Evolutionary conservation across 1,140 invertebrate species (phyloP).

Genomic region (Drosophila nigrodunni): DNA sequence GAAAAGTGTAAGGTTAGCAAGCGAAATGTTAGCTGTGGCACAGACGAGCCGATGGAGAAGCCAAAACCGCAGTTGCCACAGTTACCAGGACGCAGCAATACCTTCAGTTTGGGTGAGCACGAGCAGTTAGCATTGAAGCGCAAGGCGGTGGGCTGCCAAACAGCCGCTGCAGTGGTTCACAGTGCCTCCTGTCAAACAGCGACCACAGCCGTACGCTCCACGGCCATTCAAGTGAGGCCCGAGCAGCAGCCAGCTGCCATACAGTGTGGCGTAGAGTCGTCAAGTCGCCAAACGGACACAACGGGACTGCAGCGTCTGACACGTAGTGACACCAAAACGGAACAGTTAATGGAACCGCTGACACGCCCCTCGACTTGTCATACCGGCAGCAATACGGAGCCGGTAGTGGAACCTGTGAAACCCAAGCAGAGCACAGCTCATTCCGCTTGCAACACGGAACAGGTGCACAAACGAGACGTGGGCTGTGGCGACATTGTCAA

Average conservation of each 20-base stretch:
- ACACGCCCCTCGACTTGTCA: conserved; percentile 36
- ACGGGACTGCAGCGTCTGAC: conserved; percentile 58
- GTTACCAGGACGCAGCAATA: conserved; percentile 74
- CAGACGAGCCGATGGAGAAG: conserved; percentile 64
- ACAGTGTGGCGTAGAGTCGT: conserved; percentile 53
- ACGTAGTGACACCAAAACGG: conserved; percentile 51
- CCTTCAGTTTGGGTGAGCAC: conserved; percentile 76
- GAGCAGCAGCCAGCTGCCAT: conserved; percentile 51
- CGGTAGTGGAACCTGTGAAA: conserved; percentile 22
- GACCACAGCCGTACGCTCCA: conserved; percentile 42
- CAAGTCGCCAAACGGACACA: conserved; percentile 69
- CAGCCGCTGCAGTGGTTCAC: conserved; percentile 40
- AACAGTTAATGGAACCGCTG: conserved; percentile 60
- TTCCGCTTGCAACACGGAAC: conserved; percentile 77
- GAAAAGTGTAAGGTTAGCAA: conserved; percentile 85
- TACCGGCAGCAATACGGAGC: conserved; percentile 66
- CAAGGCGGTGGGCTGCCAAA: conserved; percentile 73
- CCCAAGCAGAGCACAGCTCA: conserved; percentile 49
- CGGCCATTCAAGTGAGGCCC: conserved; percentile 62
- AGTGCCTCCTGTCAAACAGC: conserved; percentile 59
- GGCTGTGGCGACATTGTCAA: conserved; percentile 86
- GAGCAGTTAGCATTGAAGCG: conserved; percentile 58
- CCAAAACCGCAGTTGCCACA: conserved; percentile 50
- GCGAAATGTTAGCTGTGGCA: conserved; percentile 84
- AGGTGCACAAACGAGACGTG: conserved; percentile 84